Evolutionary conservation across 2,888 invertebrate species (phyloP).

Genomic region (Drosophila cognata): DNA sequence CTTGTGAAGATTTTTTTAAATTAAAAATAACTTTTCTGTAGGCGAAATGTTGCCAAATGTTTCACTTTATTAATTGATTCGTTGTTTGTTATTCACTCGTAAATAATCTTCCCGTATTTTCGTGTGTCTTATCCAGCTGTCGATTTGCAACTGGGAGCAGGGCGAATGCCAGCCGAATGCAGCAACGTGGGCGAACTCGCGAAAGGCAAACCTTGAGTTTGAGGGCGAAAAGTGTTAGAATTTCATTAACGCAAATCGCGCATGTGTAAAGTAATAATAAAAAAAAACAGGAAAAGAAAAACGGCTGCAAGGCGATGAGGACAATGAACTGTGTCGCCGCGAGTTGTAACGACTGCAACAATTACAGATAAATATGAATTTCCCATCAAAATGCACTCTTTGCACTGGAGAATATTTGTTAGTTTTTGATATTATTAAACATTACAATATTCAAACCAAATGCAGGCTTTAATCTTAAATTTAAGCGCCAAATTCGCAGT

Average conservation of each 20-base stretch:
- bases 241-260: conserved; percentile 71
- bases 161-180: conserved; percentile 60
- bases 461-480: not conserved
- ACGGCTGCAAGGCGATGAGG: conserved; percentile 31
- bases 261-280: conserved; percentile 70
- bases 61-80: conserved; percentile 45
- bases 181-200: conserved; percentile 41
- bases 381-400: no score
- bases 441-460: no score
- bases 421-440: not conserved
- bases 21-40: conserved; percentile 2
- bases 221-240: conserved; percentile 30
- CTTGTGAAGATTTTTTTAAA: not conserved
- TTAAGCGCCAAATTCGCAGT: conserved; percentile 6
- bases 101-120: conserved; percentile 60
- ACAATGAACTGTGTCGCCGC: conserved; percentile 56
- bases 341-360: not conserved
- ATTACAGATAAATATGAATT: not conserved
- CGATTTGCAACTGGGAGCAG: conserved; percentile 79
- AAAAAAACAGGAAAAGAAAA: not conserved
- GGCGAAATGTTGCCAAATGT: conserved; percentile 18
- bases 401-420: not conserved
- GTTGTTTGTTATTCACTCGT: conserved; percentile 34
- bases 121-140: conserved; percentile 78
- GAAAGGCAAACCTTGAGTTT: conserved; percentile 24